Base-by-base conservation (phyloP, 2,113 vertebrate genomes). In the Ceyx melanurus region DNA sequence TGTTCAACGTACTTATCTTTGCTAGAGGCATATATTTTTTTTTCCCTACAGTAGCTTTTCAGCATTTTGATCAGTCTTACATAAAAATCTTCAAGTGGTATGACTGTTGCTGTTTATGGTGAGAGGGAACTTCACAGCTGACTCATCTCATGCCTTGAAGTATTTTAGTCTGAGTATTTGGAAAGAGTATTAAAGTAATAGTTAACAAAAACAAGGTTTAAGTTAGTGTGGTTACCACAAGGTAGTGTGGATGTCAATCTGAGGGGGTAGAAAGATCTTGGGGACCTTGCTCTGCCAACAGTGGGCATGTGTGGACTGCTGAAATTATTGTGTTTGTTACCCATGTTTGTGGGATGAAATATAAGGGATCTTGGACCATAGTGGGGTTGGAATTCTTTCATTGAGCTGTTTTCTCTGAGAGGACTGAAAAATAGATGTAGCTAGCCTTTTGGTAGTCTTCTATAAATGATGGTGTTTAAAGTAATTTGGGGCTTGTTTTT, bases 191-290 rank as follows among this genome's bases (percentile, higher is more conserved):
- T 72, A 53, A n/a, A 48, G 11, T 33, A 48, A 5, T 43, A 42
- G 28, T 42, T 43, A 71, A 45, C 26, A 66, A 50, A 77, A 77
- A 15, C 19, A 58, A 67, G 17, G 21, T 62, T 81, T 37, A 80
- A 86, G 45, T 18, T 4, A 31, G 23, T 7, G n/a, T 22, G 40
- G 33, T 18, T 37, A 15, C 22, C 9, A 19, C 51, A 80, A 86
- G 40, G 20, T 4, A n/a, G 17, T 7, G 35, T 22, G 37, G 33
- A 15, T 37, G 13, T 20, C 8, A 17, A 15, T 20, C 28, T 0
- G 1, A 75, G 13, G 15, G 82, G 42, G 2, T 62, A 37, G 31
- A 45, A 0, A n/a, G 20, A 33, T 50, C 15, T 62, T 2, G 1
- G 21, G 33, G 37, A 62, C 16, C 35, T 48, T 25, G 35, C 28